Evolutionary conservation across 2,113 vertebrate genomes (phyloP), one percentile per base, ranked within the genome.

Genomic region (Tautogolabrus adspersus): DNA sequence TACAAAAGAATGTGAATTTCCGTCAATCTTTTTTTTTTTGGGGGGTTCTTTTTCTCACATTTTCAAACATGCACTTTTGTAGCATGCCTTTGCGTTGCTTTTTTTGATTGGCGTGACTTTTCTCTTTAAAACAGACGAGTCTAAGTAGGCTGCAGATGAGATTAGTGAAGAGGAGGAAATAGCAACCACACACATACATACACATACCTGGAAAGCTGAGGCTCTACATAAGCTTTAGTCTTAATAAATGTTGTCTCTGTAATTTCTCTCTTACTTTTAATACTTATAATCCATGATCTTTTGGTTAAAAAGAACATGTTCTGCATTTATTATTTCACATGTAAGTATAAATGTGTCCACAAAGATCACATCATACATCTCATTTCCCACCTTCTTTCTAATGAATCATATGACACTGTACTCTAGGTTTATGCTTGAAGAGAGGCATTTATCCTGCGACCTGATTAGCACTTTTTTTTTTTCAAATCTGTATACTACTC

Each of bases 61-160:
- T 15, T 18, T 49, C 38, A 58, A 62, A 72, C 26, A 65, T 3
- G 21, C 1, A 22, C 19, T 67, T 26, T 23, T 64, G 10, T 18
- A 34, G 34, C 61, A 7, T 40, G 22, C 21, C 30, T 12, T 18
- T 12, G 47, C 30, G n/a, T 19, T 21, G 13, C 10, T 49, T 69
- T 37, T 46, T 65, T 26, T 58, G 44, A 64, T 19, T 40, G 65
- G n/a, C 34, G 12, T 62, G 66, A 76, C 74, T 64, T 57, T 64
- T 54, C 8, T 11, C 21, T n/a, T 54, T 78, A 65, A 42, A 69
- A 38, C 19, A 64, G 64, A 64, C 74, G 66, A 46, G 69, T 74
- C 57, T 73, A 82, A 89, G 87, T 83, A 82, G 73, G 40, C 73
- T 65, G 58, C 54, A 81, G 81, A 88, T 72, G 52, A 70, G 86